phyloP scores from a whole-genome alignment of 2,113 vertebrate species.

The Natator depressus region DNA sequence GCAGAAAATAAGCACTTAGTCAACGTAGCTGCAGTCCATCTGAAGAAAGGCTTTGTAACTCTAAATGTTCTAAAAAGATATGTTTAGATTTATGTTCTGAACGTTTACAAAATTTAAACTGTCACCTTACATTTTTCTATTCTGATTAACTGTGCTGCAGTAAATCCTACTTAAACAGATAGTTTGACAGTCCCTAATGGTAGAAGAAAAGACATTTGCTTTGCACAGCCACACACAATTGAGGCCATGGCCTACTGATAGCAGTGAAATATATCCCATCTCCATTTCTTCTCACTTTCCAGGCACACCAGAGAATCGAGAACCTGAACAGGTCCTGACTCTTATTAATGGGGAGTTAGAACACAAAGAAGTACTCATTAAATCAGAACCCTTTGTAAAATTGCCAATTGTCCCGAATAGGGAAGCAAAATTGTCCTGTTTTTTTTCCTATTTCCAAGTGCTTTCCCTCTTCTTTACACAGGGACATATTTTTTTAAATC shows the following conservation, averaged over 20 bases:
- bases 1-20: neutral
- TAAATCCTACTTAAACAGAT: constrained; percentile 27
- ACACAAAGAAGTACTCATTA: neutral
- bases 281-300: neutral
- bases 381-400: neutral
- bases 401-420: neutral
- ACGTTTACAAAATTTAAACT: constrained; percentile 14
- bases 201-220: neutral
- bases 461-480: neutral
- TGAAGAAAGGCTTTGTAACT: constrained; percentile 13
- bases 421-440: neutral
- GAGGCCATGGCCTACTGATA: neutral
- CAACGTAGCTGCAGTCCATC: neutral
- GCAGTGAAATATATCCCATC: neutral
- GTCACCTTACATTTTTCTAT: neutral
- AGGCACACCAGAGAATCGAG: neutral
- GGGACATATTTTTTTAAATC: neutral
- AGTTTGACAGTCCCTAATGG: neutral
- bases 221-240: neutral
- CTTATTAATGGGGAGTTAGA: neutral
- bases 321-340: neutral
- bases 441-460: neutral
- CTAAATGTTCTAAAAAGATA: neutral
- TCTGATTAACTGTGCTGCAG: neutral
- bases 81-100: constrained; percentile 11